Conservation (phyloP, 2,888 invertebrate species). For the Stramonita haemastoma region DNA sequence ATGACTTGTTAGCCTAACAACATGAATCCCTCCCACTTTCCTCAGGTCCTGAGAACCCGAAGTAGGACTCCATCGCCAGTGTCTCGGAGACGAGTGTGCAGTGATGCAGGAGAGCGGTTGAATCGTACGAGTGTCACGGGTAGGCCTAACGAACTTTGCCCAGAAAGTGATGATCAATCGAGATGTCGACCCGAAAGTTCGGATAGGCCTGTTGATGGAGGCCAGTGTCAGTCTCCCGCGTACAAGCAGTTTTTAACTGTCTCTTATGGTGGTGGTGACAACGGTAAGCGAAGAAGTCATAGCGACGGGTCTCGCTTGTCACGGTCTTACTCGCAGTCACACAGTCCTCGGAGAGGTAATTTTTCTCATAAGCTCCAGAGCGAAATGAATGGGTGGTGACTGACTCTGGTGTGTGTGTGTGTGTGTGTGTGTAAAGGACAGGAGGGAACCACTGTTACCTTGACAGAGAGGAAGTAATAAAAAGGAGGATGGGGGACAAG, state of each 20-base stretch:
- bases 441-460: too few relatives aligned
- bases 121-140: too few relatives aligned
- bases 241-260: not conserved
- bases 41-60: conserved; percentile 32
- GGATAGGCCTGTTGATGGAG: not conserved
- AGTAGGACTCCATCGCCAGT: conserved; percentile 32
- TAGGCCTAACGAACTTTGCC: not conserved
- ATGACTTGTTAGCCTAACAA: not conserved
- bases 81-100: not conserved
- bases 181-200: not conserved
- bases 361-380: too few relatives aligned
- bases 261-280: not conserved
- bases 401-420: too few relatives aligned
- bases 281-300: not conserved
- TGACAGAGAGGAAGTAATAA: too few relatives aligned
- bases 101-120: not conserved
- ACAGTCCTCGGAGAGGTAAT: not conserved
- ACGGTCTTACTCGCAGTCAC: not conserved
- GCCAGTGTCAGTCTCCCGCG: not conserved
- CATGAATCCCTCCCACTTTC: conserved; percentile 34
- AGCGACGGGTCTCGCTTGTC: not conserved
- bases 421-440: too few relatives aligned
- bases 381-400: too few relatives aligned
- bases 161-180: not conserved
- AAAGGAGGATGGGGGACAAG: too few relatives aligned